phyloP scores from a whole-genome alignment of 2,113 vertebrate genomes.

The Xiphophorus couchianus region DNA sequence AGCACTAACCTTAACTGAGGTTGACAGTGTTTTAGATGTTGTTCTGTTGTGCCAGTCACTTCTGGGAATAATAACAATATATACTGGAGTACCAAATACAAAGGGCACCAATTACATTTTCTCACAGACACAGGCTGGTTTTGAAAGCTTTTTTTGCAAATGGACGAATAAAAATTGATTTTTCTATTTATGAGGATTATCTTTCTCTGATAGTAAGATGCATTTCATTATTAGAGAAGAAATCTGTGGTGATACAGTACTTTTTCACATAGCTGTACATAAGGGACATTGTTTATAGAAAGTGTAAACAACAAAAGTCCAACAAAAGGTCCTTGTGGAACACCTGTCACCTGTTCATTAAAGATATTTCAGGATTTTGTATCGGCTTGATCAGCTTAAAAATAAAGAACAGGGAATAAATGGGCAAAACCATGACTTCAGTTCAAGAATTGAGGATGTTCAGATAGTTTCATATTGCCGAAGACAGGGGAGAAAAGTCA shows the following conservation, averaged over 20 bases:
- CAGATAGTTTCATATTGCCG: slow-evolving; percentile 24
- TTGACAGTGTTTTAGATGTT: too few species aligned
- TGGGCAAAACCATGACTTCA: neutral
- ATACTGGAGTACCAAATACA: too few species aligned
- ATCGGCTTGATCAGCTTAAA: neutral
- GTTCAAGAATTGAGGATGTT: neutral
- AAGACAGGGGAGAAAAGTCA: slow-evolving; percentile 16
- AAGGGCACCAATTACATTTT: neutral
- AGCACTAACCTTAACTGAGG: neutral
- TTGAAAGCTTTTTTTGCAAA: neutral
- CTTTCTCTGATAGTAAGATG: neutral
- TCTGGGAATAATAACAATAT: too few species aligned
- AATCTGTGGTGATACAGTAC: neutral
- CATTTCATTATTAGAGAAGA: neutral
- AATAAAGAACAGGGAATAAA: neutral
- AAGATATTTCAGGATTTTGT: neutral
- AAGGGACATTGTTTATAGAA: neutral
- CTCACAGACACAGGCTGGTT: neutral
- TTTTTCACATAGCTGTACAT: neutral
- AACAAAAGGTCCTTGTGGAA: neutral
- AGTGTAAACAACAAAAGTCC: neutral
- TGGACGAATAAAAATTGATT: neutral
- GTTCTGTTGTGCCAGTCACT: too few species aligned
- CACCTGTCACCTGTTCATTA: neutral
- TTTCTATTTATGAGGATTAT: neutral